Evolutionary conservation across 1,140 invertebrate genomes (phyloP).

Genomic region (Drosophila nigromelanica): DNA sequence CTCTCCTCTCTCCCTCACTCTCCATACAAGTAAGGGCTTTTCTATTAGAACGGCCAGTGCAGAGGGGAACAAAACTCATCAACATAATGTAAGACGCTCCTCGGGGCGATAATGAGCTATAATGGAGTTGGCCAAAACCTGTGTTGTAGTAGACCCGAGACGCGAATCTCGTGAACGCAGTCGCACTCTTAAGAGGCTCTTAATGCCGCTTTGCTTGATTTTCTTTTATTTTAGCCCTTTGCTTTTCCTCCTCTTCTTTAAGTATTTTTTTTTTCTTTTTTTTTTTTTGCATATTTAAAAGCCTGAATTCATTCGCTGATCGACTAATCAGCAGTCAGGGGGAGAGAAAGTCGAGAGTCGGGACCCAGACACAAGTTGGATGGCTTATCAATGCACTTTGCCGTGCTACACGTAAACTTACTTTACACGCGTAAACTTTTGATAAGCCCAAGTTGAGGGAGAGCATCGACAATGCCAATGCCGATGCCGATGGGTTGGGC

Average conservation of each 20-base stretch:
- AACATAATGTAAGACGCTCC: conserved; percentile 83
- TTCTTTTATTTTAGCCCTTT: conserved; percentile 22
- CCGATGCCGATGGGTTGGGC: neutral
- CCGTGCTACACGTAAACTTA: conserved; percentile 78
- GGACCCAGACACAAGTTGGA: conserved; percentile 4
- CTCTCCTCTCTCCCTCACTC: neutral
- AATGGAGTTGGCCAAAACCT: conserved; percentile 65
- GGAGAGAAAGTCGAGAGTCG: conserved; percentile 45
- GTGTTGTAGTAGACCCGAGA: conserved; percentile 4
- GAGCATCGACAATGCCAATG: conserved; percentile 10
- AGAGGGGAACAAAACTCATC: conserved; percentile 70
- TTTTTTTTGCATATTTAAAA: conserved; percentile 77
- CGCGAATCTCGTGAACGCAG: conserved; percentile 41
- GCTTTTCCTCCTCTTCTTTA: conserved; percentile 13
- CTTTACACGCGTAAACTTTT: conserved; percentile 71
- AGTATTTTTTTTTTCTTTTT: no score
- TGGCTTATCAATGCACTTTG: conserved; percentile 78
- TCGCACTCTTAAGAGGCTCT: conserved; percentile 58
- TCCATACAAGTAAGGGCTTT: conserved; percentile 58
- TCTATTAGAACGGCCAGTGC: conserved; percentile 64
- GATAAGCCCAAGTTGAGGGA: conserved; percentile 48
- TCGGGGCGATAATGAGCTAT: conserved; percentile 83
- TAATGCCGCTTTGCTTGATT: conserved; percentile 42
- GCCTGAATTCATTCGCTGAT: conserved; percentile 65
- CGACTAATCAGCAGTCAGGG: conserved; percentile 64